Conservation (phyloP, 2,797 vertebrate genomes). For the Pangasius sanitwongsei region DNA sequence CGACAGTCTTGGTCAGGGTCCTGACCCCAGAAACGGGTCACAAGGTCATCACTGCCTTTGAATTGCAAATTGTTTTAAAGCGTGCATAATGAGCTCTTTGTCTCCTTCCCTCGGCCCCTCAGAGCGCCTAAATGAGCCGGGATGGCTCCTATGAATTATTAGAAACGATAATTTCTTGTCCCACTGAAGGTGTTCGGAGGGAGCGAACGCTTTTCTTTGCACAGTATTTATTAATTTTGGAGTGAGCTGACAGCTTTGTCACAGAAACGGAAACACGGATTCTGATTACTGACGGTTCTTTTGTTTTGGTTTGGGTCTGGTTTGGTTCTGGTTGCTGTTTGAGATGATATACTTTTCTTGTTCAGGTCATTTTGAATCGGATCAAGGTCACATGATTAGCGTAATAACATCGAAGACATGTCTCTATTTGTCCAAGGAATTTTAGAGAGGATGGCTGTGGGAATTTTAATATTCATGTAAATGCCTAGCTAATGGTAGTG, state of each 20-base stretch:
- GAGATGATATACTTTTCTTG: background rate
- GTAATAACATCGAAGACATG: background rate
- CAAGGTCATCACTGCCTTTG: conserved; percentile 83
- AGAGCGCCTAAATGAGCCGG: conserved; percentile 91
- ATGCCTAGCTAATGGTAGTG: background rate
- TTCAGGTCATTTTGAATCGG: background rate
- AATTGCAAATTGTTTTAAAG: conserved; percentile 91
- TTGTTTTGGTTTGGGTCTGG: too few species aligned
- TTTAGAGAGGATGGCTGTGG: background rate
- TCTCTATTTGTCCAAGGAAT: background rate
- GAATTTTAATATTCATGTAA: background rate
- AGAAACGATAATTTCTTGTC: conserved; percentile 78
- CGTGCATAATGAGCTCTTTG: conserved; percentile 93
- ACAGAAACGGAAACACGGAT: background rate
- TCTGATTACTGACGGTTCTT: background rate
- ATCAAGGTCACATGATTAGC: background rate
- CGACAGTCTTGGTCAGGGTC: conserved; percentile 73
- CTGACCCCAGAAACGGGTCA: conserved; percentile 75
- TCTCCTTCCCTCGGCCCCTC: conserved; percentile 89
- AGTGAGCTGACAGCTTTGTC: background rate
- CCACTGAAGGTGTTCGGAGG: conserved; percentile 41
- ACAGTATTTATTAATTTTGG: background rate
- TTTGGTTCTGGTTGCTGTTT: background rate
- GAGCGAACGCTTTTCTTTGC: background rate
- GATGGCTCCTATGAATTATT: conserved; percentile 91